Base-by-base conservation (phyloP, 2,797 vertebrate species). In the Garrulus glandarius region DNA sequence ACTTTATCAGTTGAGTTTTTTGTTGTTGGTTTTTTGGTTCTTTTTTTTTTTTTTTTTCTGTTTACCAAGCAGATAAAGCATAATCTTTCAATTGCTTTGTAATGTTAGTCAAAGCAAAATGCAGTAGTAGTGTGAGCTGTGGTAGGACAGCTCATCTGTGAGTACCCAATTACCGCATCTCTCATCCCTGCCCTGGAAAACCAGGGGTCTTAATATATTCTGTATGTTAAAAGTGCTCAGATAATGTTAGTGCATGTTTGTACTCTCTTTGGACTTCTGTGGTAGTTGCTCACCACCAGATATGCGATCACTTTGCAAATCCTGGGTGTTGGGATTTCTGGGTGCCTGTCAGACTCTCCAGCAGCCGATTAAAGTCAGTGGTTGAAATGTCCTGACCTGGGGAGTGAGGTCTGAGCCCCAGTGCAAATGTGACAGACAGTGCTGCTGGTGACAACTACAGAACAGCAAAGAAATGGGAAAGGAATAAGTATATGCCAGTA, bases 1-100 rank as follows among this genome's bases (percentile, higher is more conserved):
- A 68, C 22, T 32, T 19, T 34, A 7, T 39, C 13, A 3, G 3
- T 23, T 56, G 32, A 0, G 6, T 3, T 44, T 63, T 20, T 49
- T 61, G 17, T 32, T 53, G 34, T 6, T 29, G 14, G 0, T 13
- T 34, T 65, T 57, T 49, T 12, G 2, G 2, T 12, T 11, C 0
- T 29, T 32, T 19, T 10, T 10, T 36, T 32, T 19, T 10, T 10
- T 36, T 37, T 39, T 69, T 27, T 29, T 10, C n/a, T 61, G 16
- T 68, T 84, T 34, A 30, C 23, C 30, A 24, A 5, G 44, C 27
- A 60, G 27, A 22, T 30, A 55, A 21, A 21, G 3, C 14, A 60
- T 68, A 37, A 56, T 65, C 11, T 89, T 83, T 52, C 3, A 43
- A 11, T 69, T 80, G 22, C n/a, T 65, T 87, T 36, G 5, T 77